Percentiles rank a stretch among this genome's conserved stretches.
phyloP scores from a whole-genome alignment of 1,140 invertebrate species.

The Drosophila ananassae region DNA sequence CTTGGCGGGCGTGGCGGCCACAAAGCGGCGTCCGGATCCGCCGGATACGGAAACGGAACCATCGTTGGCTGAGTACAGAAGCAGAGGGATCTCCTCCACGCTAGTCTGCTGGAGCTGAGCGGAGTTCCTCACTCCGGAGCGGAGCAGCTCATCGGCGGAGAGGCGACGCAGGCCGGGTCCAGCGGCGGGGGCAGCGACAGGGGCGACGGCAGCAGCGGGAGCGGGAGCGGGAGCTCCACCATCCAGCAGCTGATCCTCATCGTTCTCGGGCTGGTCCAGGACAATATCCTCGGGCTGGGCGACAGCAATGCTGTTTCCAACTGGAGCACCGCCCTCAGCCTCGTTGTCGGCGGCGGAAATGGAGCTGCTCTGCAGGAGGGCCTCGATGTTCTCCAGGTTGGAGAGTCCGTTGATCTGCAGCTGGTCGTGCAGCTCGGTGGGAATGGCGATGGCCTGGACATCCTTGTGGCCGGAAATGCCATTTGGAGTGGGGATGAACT shows the following conservation, averaged over 20 bases:
- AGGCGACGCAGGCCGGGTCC: conserved; percentile 50
- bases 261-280: conserved; percentile 67
- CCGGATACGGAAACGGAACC: conserved; percentile 15
- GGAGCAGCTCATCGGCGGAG: conserved; percentile 60
- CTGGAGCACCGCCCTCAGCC: conserved; percentile 11
- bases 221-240: conserved; percentile 19
- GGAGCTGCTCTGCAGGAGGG: conserved; percentile 68
- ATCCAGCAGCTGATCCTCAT: conserved; percentile 71
- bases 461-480: conserved; percentile 80
- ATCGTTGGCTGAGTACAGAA: conserved; percentile 75
- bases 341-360: conserved; percentile 40
- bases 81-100: conserved; percentile 77
- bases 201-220: not conserved
- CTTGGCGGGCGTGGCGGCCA: conserved; percentile 65
- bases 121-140: conserved; percentile 62
- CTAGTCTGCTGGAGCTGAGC: conserved; percentile 66
- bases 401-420: conserved; percentile 72
- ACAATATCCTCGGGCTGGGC: conserved; percentile 67
- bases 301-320: conserved; percentile 68
- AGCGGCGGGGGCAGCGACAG: not conserved
- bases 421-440: conserved; percentile 76
- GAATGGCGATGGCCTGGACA: conserved; percentile 80
- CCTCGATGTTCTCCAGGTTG: conserved; percentile 79
- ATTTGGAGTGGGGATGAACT: conserved; percentile 80
- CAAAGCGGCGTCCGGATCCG: conserved; percentile 50